These are phyloP conservation scores for Micronycteris hirsuta DNA, from an alignment of 2,113 vertebrate genomes.

Conservation along the genomic window DNA sequence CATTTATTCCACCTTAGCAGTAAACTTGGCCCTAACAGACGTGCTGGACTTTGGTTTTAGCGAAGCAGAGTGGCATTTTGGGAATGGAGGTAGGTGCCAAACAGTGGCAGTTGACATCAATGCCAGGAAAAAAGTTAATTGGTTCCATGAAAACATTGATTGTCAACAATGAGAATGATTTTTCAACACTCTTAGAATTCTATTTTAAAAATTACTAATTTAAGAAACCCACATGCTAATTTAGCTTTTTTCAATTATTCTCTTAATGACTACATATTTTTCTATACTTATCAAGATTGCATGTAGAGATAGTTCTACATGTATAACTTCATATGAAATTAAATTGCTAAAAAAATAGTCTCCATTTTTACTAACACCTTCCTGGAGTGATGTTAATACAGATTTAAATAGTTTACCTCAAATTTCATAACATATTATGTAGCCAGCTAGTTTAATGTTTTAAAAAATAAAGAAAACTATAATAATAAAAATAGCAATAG, in stretches of 20 bases:
- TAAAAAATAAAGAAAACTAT: neutral
- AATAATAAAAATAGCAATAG: neutral
- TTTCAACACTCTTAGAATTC: slow-evolving; percentile 63
- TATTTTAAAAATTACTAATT: neutral
- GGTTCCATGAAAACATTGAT: neutral
- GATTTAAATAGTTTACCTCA: neutral
- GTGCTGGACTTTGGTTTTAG: neutral
- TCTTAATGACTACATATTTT: neutral
- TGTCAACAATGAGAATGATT: slow-evolving; percentile 8
- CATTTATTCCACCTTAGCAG: neutral
- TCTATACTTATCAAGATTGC: neutral
- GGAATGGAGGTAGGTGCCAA: neutral
- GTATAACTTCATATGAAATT: neutral
- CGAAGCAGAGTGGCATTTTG: neutral
- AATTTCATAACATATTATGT: neutral
- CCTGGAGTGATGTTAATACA: neutral
- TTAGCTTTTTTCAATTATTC: neutral
- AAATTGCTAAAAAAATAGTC: neutral
- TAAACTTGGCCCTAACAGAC: neutral
- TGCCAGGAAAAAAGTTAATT: neutral
- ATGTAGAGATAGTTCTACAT: neutral
- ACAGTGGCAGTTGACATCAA: neutral
- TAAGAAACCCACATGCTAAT: neutral
- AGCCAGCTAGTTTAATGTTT: neutral
- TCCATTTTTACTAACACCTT: neutral